A percentile compares a stretch with the other conserved stretches of the same genome.
Evolutionary conservation across 2,113 vertebrate genomes (phyloP).

Genomic region (Ptilonorhynchus violaceus): DNA sequence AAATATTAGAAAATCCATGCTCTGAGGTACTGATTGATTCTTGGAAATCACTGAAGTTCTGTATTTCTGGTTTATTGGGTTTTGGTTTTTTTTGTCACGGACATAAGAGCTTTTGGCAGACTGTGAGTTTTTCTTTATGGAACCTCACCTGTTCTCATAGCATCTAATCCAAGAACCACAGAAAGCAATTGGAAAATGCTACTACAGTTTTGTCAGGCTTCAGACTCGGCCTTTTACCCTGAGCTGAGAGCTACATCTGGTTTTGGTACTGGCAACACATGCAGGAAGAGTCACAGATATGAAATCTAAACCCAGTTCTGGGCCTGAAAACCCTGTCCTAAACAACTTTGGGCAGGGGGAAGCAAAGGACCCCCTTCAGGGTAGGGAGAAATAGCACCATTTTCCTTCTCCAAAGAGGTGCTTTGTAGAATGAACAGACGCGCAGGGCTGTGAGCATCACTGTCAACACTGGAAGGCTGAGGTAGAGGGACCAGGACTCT

Average conservation of each 20-base stretch:
- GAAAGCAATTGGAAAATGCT: not conserved
- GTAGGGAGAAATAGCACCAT: not conserved
- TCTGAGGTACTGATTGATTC: not conserved
- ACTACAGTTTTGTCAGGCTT: not conserved
- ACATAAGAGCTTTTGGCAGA: not conserved
- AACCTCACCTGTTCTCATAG: not conserved
- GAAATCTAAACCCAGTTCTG: not conserved
- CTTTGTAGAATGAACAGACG: not conserved
- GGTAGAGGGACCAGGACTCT: not conserved
- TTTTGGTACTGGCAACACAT: not conserved
- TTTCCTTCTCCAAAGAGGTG: not conserved
- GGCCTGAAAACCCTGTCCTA: not conserved
- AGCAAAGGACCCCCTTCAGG: not conserved
- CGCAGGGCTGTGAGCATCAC: not conserved
- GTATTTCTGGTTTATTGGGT: not conserved
- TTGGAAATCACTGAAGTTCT: not conserved
- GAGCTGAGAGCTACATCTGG: not conserved
- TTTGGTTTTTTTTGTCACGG: not conserved
- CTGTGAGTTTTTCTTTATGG: not conserved
- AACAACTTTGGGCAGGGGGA: not conserved
- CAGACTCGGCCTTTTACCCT: not conserved
- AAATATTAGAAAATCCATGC: not conserved
- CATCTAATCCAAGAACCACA: not conserved
- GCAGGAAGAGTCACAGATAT: fast-evolving
- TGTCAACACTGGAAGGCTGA: not conserved